Conservation (phyloP, 2,113 vertebrate species). For the Vicugna pacos region DNA sequence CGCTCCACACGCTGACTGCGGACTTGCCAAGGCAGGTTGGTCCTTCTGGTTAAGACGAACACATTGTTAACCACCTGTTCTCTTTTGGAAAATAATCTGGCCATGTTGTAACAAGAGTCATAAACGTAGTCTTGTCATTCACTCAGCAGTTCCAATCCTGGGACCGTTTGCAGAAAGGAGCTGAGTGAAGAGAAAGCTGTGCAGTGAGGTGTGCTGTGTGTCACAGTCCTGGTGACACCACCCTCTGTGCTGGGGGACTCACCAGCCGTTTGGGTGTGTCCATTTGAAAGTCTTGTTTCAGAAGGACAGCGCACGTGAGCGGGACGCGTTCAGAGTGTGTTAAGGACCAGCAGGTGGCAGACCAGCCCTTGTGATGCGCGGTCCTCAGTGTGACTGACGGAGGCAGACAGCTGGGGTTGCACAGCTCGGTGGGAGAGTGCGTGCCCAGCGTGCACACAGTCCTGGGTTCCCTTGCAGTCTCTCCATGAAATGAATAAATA, state of each 20-base stretch:
- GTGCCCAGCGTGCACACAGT: too few species aligned
- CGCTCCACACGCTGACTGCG: conserved; percentile 86
- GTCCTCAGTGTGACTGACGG: too few species aligned
- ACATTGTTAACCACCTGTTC: fast-evolving
- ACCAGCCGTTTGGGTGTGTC: neutral
- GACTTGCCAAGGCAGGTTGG: conserved; percentile 95
- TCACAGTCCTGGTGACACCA: too few species aligned
- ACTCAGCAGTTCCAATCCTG: too few species aligned
- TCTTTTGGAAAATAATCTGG: neutral
- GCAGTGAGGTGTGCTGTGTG: fast-evolving
- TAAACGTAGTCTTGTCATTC: neutral
- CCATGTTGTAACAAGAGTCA: neutral
- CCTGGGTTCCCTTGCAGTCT: too few species aligned
- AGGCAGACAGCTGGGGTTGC: too few species aligned
- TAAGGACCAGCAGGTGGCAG: fast-evolving
- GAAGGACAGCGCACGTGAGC: neutral
- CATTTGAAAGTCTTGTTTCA: fast-evolving
- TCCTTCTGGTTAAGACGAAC: neutral
- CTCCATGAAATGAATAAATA: too few species aligned
- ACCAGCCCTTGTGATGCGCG: neutral
- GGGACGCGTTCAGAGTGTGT: fast-evolving
- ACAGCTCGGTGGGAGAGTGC: too few species aligned
- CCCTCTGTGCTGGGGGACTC: neutral
- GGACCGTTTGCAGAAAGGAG: neutral
- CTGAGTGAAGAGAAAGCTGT: too few species aligned